Evolutionary conservation across 1,140 invertebrate genomes (phyloP).

Genomic region (Anoplolepis gracilipes): DNA sequence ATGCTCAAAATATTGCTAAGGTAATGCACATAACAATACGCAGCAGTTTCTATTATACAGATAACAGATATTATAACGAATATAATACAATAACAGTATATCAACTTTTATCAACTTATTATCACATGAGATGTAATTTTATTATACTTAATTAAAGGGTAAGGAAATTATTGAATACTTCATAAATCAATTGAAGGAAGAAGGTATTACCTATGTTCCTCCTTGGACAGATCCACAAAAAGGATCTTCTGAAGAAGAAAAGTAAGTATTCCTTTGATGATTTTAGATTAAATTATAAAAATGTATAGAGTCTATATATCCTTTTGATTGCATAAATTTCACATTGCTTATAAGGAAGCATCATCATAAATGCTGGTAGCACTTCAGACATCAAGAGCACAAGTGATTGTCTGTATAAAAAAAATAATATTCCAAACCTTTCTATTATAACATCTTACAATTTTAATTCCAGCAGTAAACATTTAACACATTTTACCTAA

Average conservation of each 20-base stretch:
- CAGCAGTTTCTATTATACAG: not conserved
- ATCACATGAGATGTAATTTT: conserved; percentile 10
- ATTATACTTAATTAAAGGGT: conserved; percentile 87
- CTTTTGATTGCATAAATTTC: conserved; percentile 35
- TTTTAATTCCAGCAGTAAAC: conserved; percentile 67
- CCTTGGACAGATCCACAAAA: conserved; percentile 85
- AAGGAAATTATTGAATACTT: conserved; percentile 98
- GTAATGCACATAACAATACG: conserved; percentile 83
- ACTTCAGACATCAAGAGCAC: conserved; percentile 52
- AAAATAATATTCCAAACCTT: conserved; percentile 27
- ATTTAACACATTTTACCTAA: conserved; percentile 62
- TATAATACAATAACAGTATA: not conserved
- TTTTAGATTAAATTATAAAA: not conserved
- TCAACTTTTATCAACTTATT: conserved; percentile 56
- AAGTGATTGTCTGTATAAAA: conserved; percentile 45
- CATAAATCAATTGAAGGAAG: conserved; percentile 92
- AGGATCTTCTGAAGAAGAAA: conserved; percentile 70
- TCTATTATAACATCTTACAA: conserved; percentile 47
- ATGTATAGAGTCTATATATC: not conserved
- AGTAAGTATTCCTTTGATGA: conserved; percentile 67
- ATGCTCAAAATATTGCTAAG: conserved; percentile 96
- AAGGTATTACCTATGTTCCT: conserved; percentile 91
- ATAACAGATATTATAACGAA: not conserved
- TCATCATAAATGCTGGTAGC: conserved; percentile 47
- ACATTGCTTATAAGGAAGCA: conserved; percentile 33